These are phyloP conservation scores for Notoglanidium macrostoma DNA, from an alignment of 2,797 vertebrate genomes.

Conservation along the genomic window DNA sequence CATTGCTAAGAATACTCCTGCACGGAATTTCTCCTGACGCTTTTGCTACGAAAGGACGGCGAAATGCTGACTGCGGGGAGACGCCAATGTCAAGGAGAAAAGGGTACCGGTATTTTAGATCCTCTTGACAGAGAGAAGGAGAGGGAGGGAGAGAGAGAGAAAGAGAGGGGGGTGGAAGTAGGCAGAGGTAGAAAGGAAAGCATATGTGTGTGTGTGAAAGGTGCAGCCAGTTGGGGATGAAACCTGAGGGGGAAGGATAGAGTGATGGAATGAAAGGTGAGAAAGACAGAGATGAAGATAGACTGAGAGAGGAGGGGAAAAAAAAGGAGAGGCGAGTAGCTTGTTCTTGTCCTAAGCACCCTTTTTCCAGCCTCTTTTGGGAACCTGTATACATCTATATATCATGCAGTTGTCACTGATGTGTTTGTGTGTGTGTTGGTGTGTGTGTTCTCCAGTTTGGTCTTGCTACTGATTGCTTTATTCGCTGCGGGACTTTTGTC, in stretches of 20 bases:
- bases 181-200: conserved; percentile 11
- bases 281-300: conserved; percentile 46
- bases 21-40: conserved; percentile 50
- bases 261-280: conserved; percentile 45
- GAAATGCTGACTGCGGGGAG: conserved; percentile 52
- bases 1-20: conserved; percentile 50
- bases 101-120: conserved; percentile 48
- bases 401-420: conserved; percentile 34
- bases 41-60: conserved; percentile 46
- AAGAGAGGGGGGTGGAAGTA: background rate
- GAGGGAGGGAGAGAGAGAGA: background rate
- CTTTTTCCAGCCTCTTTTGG: conserved; percentile 29
- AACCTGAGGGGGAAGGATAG: conserved; percentile 46
- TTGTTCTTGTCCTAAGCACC: conserved; percentile 42
- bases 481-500: conserved; percentile 38
- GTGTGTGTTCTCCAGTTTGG: conserved; percentile 36
- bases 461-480: conserved; percentile 27
- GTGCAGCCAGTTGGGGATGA: conserved; percentile 29
- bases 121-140: conserved; percentile 44
- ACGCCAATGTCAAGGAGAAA: conserved; percentile 55
- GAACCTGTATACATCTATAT: conserved; percentile 31
- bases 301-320: conserved; percentile 12
- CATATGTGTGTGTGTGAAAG: conserved; percentile 28
- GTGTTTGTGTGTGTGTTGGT: conserved; percentile 19
- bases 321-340: conserved; percentile 20